Percentiles rank a stretch among this genome's conserved stretches.
Conservation (phyloP, 1,140 invertebrate genomes). For the Hyposmocoma kahamanoa region DNA sequence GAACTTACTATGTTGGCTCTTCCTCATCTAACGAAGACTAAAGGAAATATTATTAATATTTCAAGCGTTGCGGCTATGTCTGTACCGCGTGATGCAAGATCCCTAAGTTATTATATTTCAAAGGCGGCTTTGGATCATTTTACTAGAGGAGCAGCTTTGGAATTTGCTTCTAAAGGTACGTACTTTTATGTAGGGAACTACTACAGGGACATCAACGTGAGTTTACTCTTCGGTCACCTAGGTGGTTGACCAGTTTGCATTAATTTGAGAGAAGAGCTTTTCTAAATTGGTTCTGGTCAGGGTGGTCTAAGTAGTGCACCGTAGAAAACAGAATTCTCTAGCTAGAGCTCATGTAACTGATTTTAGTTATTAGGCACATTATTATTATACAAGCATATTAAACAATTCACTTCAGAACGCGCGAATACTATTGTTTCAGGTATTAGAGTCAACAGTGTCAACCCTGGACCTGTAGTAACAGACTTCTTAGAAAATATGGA, state of each 20-base stretch:
- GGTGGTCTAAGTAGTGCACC: not conserved
- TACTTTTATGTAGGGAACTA: too few species aligned
- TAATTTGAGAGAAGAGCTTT: too few species aligned
- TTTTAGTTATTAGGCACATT: too few species aligned
- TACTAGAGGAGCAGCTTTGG: not conserved
- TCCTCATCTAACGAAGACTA: slow-evolving; percentile 79
- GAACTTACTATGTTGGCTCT: slow-evolving; percentile 81
- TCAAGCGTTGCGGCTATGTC: slow-evolving; percentile 78
- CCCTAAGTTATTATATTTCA: not conserved
- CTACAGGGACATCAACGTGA: too few species aligned
- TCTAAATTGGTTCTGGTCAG: too few species aligned
- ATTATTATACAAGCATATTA: too few species aligned
- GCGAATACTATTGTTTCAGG: too few species aligned
- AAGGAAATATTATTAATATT: slow-evolving; percentile 84
- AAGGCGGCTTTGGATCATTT: slow-evolving; percentile 8
- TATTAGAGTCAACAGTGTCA: slow-evolving; percentile 9
- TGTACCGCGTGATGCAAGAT: not conserved
- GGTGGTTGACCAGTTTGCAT: too few species aligned
- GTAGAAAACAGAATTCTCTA: too few species aligned
- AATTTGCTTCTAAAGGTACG: slow-evolving; percentile 1
- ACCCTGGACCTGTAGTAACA: slow-evolving; percentile 8
- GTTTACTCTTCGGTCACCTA: too few species aligned
- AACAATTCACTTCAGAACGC: too few species aligned
- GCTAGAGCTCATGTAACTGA: too few species aligned
- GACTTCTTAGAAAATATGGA: slow-evolving; percentile 9